These are phyloP conservation scores for Pampus argenteus DNA, from an alignment of 2,797 vertebrate species.

Conservation along the genomic window DNA sequence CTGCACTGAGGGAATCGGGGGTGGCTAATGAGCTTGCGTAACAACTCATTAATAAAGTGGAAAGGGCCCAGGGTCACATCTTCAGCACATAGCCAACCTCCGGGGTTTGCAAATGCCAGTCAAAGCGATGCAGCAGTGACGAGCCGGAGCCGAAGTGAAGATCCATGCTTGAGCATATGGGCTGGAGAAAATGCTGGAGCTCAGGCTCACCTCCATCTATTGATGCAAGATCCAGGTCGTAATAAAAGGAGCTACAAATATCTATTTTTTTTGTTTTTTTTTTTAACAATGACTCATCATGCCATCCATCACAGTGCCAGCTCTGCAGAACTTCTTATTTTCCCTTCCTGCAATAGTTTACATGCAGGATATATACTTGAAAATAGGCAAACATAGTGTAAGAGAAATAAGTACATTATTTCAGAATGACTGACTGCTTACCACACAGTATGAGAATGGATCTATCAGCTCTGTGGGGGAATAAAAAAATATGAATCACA, in stretches of 20 bases:
- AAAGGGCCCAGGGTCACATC: conserved; percentile 61
- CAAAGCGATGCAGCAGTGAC: conserved; percentile 58
- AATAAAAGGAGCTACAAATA: conserved; percentile 47
- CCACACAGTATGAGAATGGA: background rate
- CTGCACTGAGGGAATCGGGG: conserved; percentile 7
- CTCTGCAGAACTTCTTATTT: conserved; percentile 11
- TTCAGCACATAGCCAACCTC: conserved; percentile 75
- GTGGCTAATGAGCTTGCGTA: conserved; percentile 64
- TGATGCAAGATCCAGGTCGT: conserved; percentile 38
- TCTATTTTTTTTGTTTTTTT: no score
- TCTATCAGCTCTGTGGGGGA: background rate
- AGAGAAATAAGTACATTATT: background rate
- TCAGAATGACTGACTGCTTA: conserved; percentile 3
- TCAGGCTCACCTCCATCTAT: background rate
- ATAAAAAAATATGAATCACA: background rate
- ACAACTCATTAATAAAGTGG: conserved; percentile 79
- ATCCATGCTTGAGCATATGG: conserved; percentile 42
- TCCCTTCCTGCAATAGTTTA: conserved; percentile 10
- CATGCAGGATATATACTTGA: background rate
- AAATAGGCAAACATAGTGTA: conserved; percentile 1
- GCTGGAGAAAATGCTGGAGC: conserved; percentile 2
- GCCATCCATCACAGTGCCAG: conserved; percentile 55
- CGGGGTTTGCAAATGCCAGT: conserved; percentile 65
- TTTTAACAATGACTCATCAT: conserved; percentile 64
- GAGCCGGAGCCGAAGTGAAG: conserved; percentile 35